Evolutionary conservation across 2,113 vertebrate species (phyloP).

Genomic region (Tachysurus vachellii): DNA sequence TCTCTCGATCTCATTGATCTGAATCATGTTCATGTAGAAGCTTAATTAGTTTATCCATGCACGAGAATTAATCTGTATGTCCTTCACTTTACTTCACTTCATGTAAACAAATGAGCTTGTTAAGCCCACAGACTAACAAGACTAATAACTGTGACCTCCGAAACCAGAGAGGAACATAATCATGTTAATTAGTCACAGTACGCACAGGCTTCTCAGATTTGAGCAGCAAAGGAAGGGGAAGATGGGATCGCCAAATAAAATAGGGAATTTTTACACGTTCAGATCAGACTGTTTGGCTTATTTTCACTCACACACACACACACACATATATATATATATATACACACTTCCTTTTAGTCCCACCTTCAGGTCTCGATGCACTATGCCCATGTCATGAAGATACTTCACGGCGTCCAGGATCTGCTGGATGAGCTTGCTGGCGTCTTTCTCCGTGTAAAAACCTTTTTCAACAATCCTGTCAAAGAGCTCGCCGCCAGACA

Average conservation of each 20-base stretch:
- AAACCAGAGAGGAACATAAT: slow-evolving; percentile 10
- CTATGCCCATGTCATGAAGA: slow-evolving; percentile 93
- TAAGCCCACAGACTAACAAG: slow-evolving; percentile 42
- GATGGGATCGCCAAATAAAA: background rate
- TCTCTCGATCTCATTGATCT: background rate
- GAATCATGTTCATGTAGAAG: slow-evolving; percentile 1
- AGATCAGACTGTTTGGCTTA: background rate
- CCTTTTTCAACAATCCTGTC: slow-evolving; percentile 98
- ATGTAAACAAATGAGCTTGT: slow-evolving; percentile 54
- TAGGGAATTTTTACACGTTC: background rate
- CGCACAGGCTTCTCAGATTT: background rate
- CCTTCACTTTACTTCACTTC: slow-evolving; percentile 34
- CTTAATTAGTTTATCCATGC: slow-evolving; percentile 51
- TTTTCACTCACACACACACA: background rate
- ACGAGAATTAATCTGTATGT: slow-evolving; percentile 45
- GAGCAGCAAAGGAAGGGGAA: background rate
- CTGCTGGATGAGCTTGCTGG: slow-evolving; percentile 94
- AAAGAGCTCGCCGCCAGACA: slow-evolving; percentile 94
- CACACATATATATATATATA: background rate
- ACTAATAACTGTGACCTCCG: slow-evolving; percentile 42
- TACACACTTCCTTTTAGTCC: slow-evolving; percentile 13
- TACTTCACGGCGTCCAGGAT: slow-evolving; percentile 95
- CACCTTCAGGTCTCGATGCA: slow-evolving; percentile 97
- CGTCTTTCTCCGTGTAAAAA: slow-evolving; percentile 96
- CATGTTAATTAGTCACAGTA: slow-evolving; percentile 17